These are phyloP conservation scores for Caracal caracal DNA, from an alignment of 2,113 vertebrate genomes.

Conservation along the genomic window DNA sequence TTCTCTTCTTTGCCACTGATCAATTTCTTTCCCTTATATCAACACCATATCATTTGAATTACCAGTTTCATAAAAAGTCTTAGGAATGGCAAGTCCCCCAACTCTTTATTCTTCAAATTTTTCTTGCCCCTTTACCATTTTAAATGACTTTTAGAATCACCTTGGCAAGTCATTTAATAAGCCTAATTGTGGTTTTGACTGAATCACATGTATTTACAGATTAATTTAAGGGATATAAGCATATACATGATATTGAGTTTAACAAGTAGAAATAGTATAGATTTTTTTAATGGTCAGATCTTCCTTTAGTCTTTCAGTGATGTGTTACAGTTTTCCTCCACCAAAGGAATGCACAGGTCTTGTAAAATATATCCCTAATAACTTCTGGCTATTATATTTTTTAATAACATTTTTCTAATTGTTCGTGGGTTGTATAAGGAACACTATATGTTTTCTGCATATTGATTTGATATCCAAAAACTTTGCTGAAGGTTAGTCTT, in stretches of 20 bases:
- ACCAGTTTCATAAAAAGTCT: not conserved
- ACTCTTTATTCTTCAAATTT: not conserved
- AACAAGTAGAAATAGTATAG: not conserved
- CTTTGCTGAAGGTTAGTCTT: not conserved
- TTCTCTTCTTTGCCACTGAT: not conserved
- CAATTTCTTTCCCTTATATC: not conserved
- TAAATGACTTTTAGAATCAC: slow-evolving; percentile 18
- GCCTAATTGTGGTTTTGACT: not conserved
- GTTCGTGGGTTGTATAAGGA: not conserved
- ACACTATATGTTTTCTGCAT: not conserved
- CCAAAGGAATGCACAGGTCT: not conserved
- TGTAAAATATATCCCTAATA: slow-evolving; percentile 12
- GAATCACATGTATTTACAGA: not conserved
- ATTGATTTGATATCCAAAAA: not conserved
- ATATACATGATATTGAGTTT: not conserved
- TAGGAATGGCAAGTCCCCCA: not conserved
- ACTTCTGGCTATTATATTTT: not conserved
- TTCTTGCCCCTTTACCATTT: not conserved
- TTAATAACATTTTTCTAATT: not conserved
- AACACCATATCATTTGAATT: not conserved
- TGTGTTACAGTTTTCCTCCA: not conserved
- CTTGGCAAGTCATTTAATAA: not conserved
- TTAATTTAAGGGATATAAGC: not conserved
- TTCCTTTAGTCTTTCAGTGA: slow-evolving; percentile 10
- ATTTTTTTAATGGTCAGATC: not conserved